Percentiles rank a stretch among this genome's conserved stretches.
phyloP scores from a whole-genome alignment of 2,888 invertebrate species.

The Ischnus inquisitorius region DNA sequence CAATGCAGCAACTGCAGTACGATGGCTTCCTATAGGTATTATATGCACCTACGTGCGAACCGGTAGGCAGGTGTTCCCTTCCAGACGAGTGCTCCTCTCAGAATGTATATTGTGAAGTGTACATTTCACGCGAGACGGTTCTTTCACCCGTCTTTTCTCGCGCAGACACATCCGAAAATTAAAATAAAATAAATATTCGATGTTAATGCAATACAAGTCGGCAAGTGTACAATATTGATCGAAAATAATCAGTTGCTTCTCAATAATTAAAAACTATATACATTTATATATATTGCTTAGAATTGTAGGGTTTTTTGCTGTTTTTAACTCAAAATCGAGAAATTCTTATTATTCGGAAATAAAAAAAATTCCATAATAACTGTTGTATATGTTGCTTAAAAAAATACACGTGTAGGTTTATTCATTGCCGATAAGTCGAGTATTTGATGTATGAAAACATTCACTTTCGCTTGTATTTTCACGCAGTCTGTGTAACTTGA shows the following conservation, averaged over 20 bases:
- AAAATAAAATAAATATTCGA: neutral
- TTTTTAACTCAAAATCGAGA: too few relatives aligned
- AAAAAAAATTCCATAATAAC: neutral
- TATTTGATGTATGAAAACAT: neutral
- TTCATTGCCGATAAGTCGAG: neutral
- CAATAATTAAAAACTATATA: too few relatives aligned
- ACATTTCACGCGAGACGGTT: neutral
- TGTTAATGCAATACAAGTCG: too few relatives aligned
- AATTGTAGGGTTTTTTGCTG: too few relatives aligned
- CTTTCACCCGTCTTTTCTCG: neutral
- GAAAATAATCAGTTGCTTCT: too few relatives aligned
- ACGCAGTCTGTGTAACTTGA: neutral
- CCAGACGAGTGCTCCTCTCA: neutral
- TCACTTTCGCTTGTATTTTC: neutral
- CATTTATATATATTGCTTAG: too few relatives aligned
- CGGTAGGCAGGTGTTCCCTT: constrained; percentile 24
- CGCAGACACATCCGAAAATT: neutral
- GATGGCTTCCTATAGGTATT: constrained; percentile 16
- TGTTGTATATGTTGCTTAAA: neutral
- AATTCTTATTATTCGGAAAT: too few relatives aligned
- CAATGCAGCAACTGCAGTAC: constrained; percentile 15
- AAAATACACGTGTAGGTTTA: neutral
- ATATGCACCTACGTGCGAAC: constrained; percentile 12
- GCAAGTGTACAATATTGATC: too few relatives aligned
- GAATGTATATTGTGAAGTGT: neutral